Percentiles rank a stretch among this genome's conserved stretches.
These are phyloP conservation scores for Drosophila sp. DNA, from an alignment of 1,140 invertebrate species.

Conservation along the genomic window DNA sequence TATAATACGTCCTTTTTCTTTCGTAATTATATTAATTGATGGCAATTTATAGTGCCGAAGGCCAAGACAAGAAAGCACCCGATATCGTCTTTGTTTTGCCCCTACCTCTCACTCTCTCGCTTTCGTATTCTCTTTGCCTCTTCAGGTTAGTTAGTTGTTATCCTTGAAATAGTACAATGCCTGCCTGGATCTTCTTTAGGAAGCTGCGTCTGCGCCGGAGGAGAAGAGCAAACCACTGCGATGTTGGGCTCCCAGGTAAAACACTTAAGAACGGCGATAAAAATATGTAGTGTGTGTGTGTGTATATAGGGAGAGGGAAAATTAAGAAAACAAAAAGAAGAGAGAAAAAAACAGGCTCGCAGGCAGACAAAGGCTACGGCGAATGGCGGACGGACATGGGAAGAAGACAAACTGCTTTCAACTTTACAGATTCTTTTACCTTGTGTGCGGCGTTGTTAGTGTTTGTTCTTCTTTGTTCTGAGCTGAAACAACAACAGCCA, in stretches of 20 bases:
- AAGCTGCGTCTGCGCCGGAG: constrained; percentile 53
- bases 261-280: constrained; percentile 57
- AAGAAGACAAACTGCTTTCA: constrained; percentile 81
- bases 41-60: constrained; percentile 67
- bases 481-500: constrained; percentile 43
- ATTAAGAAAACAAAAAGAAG: constrained; percentile 19
- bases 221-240: neutral
- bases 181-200: constrained; percentile 44
- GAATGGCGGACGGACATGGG: constrained; percentile 27
- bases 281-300: constrained; percentile 44
- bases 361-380: constrained; percentile 37
- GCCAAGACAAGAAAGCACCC: constrained; percentile 34
- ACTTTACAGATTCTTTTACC: constrained; percentile 72
- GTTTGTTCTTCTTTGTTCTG: constrained; percentile 56
- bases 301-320: constrained; percentile 23
- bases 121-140: constrained; percentile 1
- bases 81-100: neutral
- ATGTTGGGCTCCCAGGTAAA: constrained; percentile 43
- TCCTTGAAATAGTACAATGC: constrained; percentile 82
- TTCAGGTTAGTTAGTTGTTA: constrained; percentile 63
- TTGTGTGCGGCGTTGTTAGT: constrained; percentile 28
- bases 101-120: neutral
- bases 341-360: constrained; percentile 58
- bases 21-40: constrained; percentile 77
- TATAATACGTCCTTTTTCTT: neutral